phyloP scores from a whole-genome alignment of 2,113 vertebrate species.

The Apodemus speciosus region DNA sequence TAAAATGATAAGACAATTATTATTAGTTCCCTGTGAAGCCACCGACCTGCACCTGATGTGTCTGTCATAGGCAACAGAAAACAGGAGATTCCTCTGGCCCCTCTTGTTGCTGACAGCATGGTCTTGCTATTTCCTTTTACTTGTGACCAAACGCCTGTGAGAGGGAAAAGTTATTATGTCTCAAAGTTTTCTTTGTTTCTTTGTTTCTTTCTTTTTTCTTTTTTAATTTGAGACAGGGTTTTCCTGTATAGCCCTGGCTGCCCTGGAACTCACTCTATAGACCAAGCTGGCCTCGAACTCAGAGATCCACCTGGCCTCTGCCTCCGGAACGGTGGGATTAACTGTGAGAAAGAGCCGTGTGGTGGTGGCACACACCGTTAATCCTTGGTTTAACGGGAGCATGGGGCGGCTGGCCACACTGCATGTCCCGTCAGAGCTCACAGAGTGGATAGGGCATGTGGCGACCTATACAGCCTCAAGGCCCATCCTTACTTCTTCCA shows the following conservation, averaged over 20 bases:
- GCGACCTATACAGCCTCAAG: background rate
- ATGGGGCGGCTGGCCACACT: background rate
- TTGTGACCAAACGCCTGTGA: background rate
- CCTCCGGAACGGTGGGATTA: no score
- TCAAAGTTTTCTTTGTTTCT: background rate
- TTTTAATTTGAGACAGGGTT: background rate
- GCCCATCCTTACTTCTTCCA: background rate
- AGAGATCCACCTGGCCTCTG: background rate
- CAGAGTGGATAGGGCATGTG: background rate
- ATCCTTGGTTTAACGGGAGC: background rate
- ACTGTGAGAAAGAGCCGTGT: no score
- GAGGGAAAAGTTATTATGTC: no score
- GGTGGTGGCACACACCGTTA: no score
- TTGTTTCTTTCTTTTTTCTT: background rate
- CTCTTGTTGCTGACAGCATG: fast-evolving
- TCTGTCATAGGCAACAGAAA: background rate
- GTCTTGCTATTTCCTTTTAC: no score
- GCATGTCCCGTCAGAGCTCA: background rate
- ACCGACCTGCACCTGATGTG: background rate
- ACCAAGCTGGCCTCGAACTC: background rate
- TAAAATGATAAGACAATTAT: background rate
- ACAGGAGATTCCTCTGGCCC: fast-evolving
- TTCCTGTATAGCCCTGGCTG: background rate
- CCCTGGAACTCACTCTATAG: background rate
- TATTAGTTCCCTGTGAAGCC: background rate